Evolutionary conservation across 2,888 invertebrate genomes (phyloP).

Genomic region (Chrysina gloriosa): DNA sequence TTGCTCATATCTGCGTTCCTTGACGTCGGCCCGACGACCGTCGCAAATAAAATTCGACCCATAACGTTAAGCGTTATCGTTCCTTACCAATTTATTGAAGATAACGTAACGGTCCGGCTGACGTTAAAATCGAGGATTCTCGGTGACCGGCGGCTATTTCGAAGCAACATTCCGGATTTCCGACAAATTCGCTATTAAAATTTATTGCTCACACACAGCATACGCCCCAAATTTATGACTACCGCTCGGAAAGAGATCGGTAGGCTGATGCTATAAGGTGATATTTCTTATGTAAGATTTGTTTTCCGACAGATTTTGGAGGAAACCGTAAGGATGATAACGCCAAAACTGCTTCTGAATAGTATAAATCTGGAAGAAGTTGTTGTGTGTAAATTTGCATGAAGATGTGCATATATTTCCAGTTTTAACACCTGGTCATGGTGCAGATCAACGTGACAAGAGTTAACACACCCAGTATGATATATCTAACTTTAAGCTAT

Average conservation of each 20-base stretch:
- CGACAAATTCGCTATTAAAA: slow-evolving; percentile 32
- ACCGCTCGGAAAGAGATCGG: background rate
- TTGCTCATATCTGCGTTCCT: slow-evolving; percentile 31
- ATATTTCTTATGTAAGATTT: background rate
- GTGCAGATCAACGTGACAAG: too few species aligned
- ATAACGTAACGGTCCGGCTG: slow-evolving; percentile 47
- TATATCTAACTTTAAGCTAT: too few species aligned
- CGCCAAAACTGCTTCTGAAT: too few species aligned
- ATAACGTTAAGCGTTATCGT: slow-evolving; percentile 51
- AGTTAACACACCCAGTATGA: too few species aligned
- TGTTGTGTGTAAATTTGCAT: too few species aligned
- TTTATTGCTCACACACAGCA: slow-evolving; percentile 7
- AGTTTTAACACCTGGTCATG: too few species aligned
- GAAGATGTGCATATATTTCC: too few species aligned
- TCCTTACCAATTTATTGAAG: slow-evolving; percentile 45
- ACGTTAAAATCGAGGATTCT: slow-evolving; percentile 28
- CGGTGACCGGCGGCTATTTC: slow-evolving; percentile 24
- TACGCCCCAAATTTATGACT: background rate
- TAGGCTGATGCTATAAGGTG: background rate
- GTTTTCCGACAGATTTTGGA: background rate
- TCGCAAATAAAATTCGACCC: slow-evolving; percentile 48
- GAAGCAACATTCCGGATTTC: slow-evolving; percentile 5
- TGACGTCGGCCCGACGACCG: slow-evolving; percentile 30
- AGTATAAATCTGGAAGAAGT: too few species aligned
- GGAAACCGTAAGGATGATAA: too few species aligned